Conservation (phyloP, 2,113 vertebrate species). For the Marmota monax region DNA sequence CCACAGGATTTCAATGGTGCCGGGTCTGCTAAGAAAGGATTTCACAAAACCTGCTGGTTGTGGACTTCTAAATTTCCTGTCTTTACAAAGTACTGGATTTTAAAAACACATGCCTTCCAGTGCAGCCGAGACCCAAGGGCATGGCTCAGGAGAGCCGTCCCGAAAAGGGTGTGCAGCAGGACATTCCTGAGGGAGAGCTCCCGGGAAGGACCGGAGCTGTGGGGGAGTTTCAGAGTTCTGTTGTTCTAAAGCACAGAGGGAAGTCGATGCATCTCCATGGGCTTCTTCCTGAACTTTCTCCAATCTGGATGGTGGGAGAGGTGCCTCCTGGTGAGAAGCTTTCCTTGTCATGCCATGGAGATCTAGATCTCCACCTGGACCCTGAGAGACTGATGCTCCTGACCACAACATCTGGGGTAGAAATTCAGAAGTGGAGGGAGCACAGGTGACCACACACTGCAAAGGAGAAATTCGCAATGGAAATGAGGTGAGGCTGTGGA, state of each 20-base stretch:
- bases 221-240: neutral
- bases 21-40: neutral
- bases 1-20: accelerated
- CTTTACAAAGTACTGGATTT: neutral
- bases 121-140: neutral
- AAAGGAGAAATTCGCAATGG: neutral
- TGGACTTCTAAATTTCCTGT: neutral
- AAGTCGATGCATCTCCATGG: accelerated
- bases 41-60: neutral
- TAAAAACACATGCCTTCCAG: neutral
- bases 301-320: no score
- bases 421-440: neutral
- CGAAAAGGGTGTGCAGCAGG: neutral
- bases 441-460: neutral
- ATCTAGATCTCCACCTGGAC: neutral
- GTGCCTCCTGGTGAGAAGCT: accelerated
- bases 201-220: neutral
- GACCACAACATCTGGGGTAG: no score
- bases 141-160: no score
- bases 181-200: neutral
- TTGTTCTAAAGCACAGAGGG: accelerated
- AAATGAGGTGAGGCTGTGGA: neutral
- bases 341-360: neutral
- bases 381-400: neutral
- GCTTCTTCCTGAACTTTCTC: neutral